Base-by-base conservation (phyloP, 2,113 vertebrate genomes). In the Proteles cristata region DNA sequence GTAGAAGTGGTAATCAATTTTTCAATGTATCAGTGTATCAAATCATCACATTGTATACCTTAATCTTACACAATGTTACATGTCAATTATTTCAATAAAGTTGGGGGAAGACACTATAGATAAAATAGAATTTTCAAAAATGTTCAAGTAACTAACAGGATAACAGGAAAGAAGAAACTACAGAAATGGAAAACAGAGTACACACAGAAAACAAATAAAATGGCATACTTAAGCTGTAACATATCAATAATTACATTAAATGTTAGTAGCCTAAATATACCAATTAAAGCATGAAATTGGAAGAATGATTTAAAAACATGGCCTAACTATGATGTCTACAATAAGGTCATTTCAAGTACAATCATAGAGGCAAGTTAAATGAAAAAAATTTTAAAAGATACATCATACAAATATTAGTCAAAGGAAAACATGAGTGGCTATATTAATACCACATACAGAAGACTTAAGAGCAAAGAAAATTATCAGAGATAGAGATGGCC, bases 241-340 rank as follows among this genome's bases (percentile, higher is more conserved):
- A 90, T 65, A 84, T 88, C 12, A 45, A 25, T 55, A 92, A 69
- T 84, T 97, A 84, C 11, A 55, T 91, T 82, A 50, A 88, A 88
- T 83, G 4, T 66, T 92, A 88, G 89, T 80, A 5, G 43, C 48
- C 53, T 28, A 88, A 88, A 58, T 71, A 88, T 9, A 48, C 19
- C 77, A 86, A 43, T 74, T 50, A 76, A 80, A 94, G 90, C 65
- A 48, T 66, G 9, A 89, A 53, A 86, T 45, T 76, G 23, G 12
- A 21, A 50, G 17, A 79, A 26, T 43, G 16, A 74, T 92, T 94
- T 61, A 81, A 90, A 68, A 86, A 68, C 15, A 71, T 61, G 45
- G 55, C 43, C 25, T 26, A 90, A n/a, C 21, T 68, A 43, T 73
- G 35, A 73, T 77, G 19, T 63, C 77, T 82, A 55, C 31, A 90